Evolutionary conservation across 2,113 vertebrate species (phyloP), one percentile per base, ranked within the genome.

Genomic region (Nycticryphes semicollaris): DNA sequence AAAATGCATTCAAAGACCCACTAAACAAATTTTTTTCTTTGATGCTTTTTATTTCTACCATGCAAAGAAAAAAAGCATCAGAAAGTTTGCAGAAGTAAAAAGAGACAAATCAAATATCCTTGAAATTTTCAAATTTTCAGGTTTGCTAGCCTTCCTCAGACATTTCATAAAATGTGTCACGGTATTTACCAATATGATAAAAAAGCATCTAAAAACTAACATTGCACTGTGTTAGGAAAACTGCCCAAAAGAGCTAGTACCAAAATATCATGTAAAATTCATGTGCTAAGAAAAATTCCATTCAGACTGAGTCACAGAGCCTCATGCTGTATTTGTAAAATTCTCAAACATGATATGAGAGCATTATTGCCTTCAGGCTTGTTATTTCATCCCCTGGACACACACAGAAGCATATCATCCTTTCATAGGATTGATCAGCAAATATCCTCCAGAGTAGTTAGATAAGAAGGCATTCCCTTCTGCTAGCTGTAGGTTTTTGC

Each of bases 391-490:
- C 97, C 89, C 95, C 97, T 94, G 96, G 96, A 97, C 95, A 96
- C 96, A 97, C 87, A 94, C 51, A 95, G 91, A 95, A 97, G 96
- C 97, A 97, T 97, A 97, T 97, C 97, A 97, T 97, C 97, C 96
- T 97, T 97, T 97, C 97, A 97, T 97, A 95, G 97, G 96, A 97
- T 94, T 97, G 96, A 97, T 97, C 97, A 97, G 96, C 96, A 97
- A 97, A 97, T 97, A 97, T 97, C 96, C 96, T 97, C 95, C 96
- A 96, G 96, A 97, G 95, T 92, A 79, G 84, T 90, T 94, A 97
- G 97, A 97, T 97, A 97, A 97, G 97, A 97, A 95, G 94, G 89
- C 89, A 87, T 95, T 93, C 89, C 94, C 96, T 96, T 97, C 89
- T 91, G 89, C 96, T 96, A 82, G 91, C 93, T 94, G 91, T 94